A percentile compares a stretch with the other conserved stretches of the same genome.
Conservation (phyloP, 2,888 invertebrate species). For the Arge pagana region DNA sequence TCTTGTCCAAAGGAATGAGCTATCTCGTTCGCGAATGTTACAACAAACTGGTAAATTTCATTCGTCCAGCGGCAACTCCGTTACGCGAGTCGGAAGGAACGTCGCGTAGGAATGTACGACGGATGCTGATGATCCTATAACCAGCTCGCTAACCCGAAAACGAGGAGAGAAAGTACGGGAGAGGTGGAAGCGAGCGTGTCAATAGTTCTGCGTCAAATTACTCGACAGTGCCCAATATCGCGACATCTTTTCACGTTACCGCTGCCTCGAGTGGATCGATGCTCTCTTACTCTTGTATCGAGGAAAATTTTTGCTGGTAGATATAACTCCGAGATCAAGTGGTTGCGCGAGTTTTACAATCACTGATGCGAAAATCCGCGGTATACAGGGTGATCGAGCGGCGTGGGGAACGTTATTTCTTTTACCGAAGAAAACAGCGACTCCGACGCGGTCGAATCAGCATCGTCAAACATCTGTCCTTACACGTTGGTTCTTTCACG, state of each 20-base stretch:
- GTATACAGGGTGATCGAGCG: conserved; percentile 2
- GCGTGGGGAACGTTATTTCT: too few relatives aligned
- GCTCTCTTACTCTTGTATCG: conserved; percentile 24
- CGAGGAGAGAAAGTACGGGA: background rate
- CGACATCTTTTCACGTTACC: conserved; percentile 38
- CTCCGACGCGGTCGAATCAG: too few relatives aligned
- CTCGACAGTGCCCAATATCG: conserved; percentile 35
- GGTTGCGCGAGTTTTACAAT: conserved; percentile 13
- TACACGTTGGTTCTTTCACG: too few relatives aligned
- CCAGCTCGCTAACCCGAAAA: background rate
- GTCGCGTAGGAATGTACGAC: background rate
- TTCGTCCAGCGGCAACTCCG: background rate
- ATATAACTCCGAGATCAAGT: conserved; percentile 18
- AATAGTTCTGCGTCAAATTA: conserved; percentile 46
- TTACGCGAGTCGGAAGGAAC: background rate
- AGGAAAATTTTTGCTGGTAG: conserved; percentile 12
- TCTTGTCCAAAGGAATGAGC: conserved; percentile 38
- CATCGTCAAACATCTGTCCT: too few relatives aligned
- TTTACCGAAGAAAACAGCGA: too few relatives aligned
- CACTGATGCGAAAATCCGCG: conserved; percentile 8
- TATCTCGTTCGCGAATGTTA: conserved; percentile 12
- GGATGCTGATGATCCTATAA: background rate
- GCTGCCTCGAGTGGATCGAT: conserved; percentile 37
- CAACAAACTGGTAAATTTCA: background rate
- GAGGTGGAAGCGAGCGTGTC: conserved; percentile 24